Base-by-base conservation (phyloP, 2,797 vertebrate genomes). In the Acanthornis magna region DNA sequence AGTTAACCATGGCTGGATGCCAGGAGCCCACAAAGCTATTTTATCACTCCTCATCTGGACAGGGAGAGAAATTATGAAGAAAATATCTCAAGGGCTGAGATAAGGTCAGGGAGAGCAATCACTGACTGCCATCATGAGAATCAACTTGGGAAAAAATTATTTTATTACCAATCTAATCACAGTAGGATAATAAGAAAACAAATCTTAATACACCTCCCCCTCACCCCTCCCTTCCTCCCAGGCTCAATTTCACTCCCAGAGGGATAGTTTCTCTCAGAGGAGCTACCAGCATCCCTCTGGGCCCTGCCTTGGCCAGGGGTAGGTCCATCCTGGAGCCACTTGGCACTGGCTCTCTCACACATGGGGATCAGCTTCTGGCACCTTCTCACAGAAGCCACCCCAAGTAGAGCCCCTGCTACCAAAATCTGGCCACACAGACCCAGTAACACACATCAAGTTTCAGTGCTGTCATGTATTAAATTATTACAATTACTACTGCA, bases 341-440 rank as follows among this genome's bases (percentile, higher is more conserved):
- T 63, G 42, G 4, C 8, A 13, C 1, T 45, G 43, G 2, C 7
- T 11, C 34, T 66, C 7, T 12, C 5, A 2, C 17, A 40, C 8
- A 3, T 0, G 3, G 34, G 30, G 16, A 22, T 17, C n/a, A 19
- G 14, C 55, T 70, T 48, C 62, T 12, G 47, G 19, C 34, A 74
- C 7, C 30, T 65, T 11, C 62, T n/a, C 34, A 27, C 27, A 58
- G 30, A 30, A 68, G 4, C 36, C 54, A 40, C 42, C 26, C 20
- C 30, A 40, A 12, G 58, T 2, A 38, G 13, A 16, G 20, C 23
- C 34, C 7, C 36, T 30, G 5, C 12, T 20, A 11, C 27, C 45
- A 32, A 85, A 75, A 60, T 5, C 45, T 27, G 13, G 2, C 45
- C 40, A 48, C 10, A 7, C 23, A 60, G 45, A 34, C 22, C 42